phyloP scores from a whole-genome alignment of 2,888 invertebrate species.

The Lasioglossum lativentre region DNA sequence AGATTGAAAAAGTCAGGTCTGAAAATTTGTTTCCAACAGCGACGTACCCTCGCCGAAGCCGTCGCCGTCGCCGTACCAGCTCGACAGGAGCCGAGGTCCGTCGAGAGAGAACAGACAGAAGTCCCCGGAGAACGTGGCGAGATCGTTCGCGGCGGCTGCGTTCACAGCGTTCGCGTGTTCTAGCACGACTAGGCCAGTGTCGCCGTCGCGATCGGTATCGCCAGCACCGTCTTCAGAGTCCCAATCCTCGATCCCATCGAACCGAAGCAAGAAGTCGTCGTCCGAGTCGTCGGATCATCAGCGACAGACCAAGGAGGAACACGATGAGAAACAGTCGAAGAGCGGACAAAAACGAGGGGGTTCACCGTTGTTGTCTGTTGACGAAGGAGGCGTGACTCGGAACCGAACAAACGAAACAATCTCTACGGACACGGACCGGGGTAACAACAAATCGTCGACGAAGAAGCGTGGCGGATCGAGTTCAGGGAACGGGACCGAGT shows the following conservation, averaged over 20 bases:
- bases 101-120: conserved; percentile 27
- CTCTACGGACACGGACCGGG: conserved; percentile 27
- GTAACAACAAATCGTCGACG: conserved; percentile 34
- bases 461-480: conserved; percentile 34
- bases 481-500: conserved; percentile 54
- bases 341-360: background rate
- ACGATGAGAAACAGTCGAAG: background rate
- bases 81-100: conserved; percentile 27
- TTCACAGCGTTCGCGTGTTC: conserved; percentile 56
- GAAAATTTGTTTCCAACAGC: conserved; percentile 15
- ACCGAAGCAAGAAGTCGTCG: conserved; percentile 35
- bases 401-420: conserved; percentile 10
- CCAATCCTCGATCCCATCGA: conserved; percentile 44
- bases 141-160: conserved; percentile 48
- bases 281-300: conserved; percentile 39
- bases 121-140: conserved; percentile 39
- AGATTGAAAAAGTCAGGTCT: too few relatives aligned
- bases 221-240: conserved; percentile 59
- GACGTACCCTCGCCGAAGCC: conserved; percentile 57
- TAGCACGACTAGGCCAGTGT: conserved; percentile 36
- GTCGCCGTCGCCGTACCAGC: conserved; percentile 45
- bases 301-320: conserved; percentile 11
- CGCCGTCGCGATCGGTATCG: conserved; percentile 59
- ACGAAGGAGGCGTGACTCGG: conserved; percentile 10
- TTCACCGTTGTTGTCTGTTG: background rate